Evolutionary conservation across 2,797 vertebrate species (phyloP).

Genomic region (Taeniopygia guttata): DNA sequence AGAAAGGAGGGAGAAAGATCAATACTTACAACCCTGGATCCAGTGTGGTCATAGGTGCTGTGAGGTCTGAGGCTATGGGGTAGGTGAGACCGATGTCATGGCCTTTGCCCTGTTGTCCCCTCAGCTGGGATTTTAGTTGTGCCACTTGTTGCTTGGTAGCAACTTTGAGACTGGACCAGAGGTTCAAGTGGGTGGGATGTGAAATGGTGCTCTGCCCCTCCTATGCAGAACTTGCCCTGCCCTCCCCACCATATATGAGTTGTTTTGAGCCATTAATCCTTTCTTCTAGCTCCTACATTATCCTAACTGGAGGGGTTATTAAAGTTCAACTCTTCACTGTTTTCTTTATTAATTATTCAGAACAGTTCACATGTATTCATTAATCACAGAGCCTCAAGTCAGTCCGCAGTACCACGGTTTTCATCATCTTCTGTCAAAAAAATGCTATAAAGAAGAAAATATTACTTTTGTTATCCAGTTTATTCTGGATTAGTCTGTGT

Average conservation of each 20-base stretch:
- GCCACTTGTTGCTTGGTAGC: no score
- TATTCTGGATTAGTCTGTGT: not conserved
- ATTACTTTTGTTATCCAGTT: not conserved
- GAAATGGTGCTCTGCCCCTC: not conserved
- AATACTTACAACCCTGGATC: not conserved
- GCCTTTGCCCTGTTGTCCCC: not conserved
- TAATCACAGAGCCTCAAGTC: not conserved
- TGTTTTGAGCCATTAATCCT: not conserved
- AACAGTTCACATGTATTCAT: not conserved
- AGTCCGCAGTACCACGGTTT: not conserved
- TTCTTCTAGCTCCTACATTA: not conserved
- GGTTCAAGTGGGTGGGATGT: not conserved
- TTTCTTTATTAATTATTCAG: not conserved
- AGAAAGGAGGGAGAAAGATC: not conserved
- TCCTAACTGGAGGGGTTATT: not conserved
- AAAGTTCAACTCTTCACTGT: not conserved
- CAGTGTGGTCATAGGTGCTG: not conserved
- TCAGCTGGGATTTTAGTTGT: not conserved
- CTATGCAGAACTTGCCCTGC: not conserved
- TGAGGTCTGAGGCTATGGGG: not conserved
- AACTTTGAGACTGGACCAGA: not conserved
- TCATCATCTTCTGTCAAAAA: not conserved
- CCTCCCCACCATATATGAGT: accelerated
- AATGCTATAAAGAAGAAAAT: not conserved
- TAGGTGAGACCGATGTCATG: not conserved